Conservation (phyloP, 2,797 vertebrate genomes). For the Poecile montanus region DNA sequence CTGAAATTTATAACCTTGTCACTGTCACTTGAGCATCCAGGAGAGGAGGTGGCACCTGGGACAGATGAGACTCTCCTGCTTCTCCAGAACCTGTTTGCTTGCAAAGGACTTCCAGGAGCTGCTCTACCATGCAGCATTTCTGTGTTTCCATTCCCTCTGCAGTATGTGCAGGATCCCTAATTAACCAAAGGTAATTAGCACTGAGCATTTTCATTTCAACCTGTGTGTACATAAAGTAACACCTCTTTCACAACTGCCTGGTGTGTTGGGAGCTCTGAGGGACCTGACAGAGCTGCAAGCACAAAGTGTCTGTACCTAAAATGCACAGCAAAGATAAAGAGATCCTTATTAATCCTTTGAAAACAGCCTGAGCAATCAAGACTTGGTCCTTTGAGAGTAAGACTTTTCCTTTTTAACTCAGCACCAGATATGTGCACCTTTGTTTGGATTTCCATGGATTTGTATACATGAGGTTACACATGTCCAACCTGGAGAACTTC, state of each 20-base stretch:
- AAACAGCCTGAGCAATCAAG: background rate
- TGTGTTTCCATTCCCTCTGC: background rate
- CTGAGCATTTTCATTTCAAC: background rate
- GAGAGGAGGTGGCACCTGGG: background rate
- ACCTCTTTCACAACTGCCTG: background rate
- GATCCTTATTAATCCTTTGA: background rate
- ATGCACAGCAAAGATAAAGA: background rate
- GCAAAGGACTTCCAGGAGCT: background rate
- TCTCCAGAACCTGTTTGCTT: background rate
- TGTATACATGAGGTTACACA: accelerated
- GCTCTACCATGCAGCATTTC: background rate
- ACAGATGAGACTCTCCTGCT: background rate
- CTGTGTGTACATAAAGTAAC: background rate
- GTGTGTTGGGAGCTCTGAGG: background rate
- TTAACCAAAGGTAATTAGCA: conserved; percentile 31
- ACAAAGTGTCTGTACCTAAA: background rate
- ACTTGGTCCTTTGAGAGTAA: background rate
- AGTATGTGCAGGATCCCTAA: background rate
- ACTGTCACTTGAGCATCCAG: background rate
- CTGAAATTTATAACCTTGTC: background rate
- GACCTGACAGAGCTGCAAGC: background rate
- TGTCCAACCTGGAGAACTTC: background rate
- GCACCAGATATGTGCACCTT: background rate
- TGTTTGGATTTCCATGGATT: background rate
- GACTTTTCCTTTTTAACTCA: background rate